Evolutionary conservation across 2,797 vertebrate species (phyloP).

Genomic region (Oceanodroma leucorhoa): DNA sequence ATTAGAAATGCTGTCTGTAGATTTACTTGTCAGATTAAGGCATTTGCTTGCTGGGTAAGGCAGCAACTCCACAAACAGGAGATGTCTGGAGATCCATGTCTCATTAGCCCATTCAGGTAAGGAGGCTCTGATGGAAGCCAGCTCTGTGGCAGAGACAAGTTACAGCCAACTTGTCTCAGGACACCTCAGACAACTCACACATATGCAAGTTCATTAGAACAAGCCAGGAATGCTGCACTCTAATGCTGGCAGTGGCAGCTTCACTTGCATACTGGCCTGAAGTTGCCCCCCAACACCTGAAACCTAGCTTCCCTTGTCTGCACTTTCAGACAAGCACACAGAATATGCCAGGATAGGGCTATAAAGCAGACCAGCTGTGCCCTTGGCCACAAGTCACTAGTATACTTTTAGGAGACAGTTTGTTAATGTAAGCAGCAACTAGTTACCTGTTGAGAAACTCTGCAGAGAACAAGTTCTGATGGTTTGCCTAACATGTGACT

Average conservation of each 20-base stretch:
- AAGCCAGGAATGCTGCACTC: not conserved
- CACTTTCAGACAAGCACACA: not conserved
- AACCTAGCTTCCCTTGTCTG: not conserved
- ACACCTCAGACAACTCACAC: not conserved
- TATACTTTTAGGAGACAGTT: not conserved
- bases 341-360: not conserved
- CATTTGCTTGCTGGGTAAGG: not conserved
- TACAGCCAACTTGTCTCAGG: not conserved
- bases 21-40: not conserved
- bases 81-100: not conserved
- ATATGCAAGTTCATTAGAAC: not conserved
- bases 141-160: not conserved
- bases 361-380: not conserved
- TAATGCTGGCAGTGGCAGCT: not conserved
- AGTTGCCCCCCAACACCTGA: not conserved
- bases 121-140: not conserved
- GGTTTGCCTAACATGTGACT: not conserved
- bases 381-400: not conserved
- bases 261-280: not conserved
- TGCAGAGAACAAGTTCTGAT: not conserved
- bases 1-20: not conserved
- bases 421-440: not conserved
- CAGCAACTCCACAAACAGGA: not conserved
- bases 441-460: not conserved
- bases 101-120: not conserved